Evolutionary conservation across 1,140 invertebrate genomes (phyloP).

Genomic region (Caenorhabditis briggsae): DNA sequence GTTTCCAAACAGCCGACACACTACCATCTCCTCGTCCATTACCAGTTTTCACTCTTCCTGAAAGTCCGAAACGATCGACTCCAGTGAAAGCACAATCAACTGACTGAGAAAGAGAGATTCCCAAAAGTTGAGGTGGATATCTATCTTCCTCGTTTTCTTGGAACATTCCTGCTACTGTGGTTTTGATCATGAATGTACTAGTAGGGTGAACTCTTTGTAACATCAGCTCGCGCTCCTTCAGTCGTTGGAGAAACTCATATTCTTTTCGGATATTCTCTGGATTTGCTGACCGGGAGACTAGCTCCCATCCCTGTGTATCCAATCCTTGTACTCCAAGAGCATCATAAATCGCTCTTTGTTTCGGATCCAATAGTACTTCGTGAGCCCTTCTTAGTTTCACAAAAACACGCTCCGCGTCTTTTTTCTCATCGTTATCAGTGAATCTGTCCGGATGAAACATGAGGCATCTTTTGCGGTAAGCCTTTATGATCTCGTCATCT

Average conservation of each 20-base stretch:
- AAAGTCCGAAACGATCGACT: slow-evolving; percentile 69
- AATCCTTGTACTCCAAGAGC: slow-evolving; percentile 73
- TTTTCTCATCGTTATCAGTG: slow-evolving; percentile 71
- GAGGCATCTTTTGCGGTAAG: slow-evolving; percentile 73
- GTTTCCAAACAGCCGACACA: slow-evolving; percentile 69
- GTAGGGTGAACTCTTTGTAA: slow-evolving; percentile 73
- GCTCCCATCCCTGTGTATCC: slow-evolving; percentile 71
- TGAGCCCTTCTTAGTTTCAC: slow-evolving; percentile 73
- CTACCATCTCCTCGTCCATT: slow-evolving; percentile 73
- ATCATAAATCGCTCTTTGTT: slow-evolving; percentile 75
- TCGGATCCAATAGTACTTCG: slow-evolving; percentile 73
- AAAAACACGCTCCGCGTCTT: slow-evolving; percentile 73
- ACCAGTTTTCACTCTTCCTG: slow-evolving; percentile 68
- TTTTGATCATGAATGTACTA: slow-evolving; percentile 65
- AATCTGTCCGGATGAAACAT: slow-evolving; percentile 77
- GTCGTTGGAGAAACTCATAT: slow-evolving; percentile 75
- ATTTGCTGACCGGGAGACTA: slow-evolving; percentile 70
- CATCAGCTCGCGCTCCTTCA: slow-evolving; percentile 76
- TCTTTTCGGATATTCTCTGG: slow-evolving; percentile 69
- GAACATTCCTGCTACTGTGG: slow-evolving; percentile 27
- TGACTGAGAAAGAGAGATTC: slow-evolving; percentile 70
- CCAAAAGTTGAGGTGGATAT: slow-evolving; percentile 68
- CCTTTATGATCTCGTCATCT: slow-evolving; percentile 73
- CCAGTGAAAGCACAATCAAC: slow-evolving; percentile 72
- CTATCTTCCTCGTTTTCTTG: slow-evolving; percentile 56